Conservation (phyloP, 2,797 vertebrate species). For the Sphaeramia orbicularis region DNA sequence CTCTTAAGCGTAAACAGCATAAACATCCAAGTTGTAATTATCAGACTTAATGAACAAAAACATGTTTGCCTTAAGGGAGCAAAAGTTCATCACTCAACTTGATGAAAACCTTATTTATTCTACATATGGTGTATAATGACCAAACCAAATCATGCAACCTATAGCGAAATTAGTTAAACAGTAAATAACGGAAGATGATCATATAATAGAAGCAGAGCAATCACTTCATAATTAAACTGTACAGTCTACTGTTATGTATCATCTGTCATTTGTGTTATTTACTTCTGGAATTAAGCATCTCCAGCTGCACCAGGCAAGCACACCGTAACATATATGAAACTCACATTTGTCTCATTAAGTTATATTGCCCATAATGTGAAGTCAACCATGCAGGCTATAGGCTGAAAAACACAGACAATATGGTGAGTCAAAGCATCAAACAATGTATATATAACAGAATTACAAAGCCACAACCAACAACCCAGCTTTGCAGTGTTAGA, state of each 20-base stretch:
- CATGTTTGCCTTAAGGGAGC: too few species aligned
- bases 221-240: too few species aligned
- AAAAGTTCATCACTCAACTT: too few species aligned
- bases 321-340: conserved; percentile 16
- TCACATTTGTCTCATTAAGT: conserved; percentile 29
- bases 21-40: too few species aligned
- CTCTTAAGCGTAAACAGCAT: too few species aligned
- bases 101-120: too few species aligned
- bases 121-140: too few species aligned
- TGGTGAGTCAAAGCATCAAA: conserved; percentile 2
- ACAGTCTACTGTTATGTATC: neutral
- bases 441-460: conserved; percentile 15
- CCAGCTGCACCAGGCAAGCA: conserved; percentile 20
- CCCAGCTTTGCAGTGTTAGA: conserved; percentile 10
- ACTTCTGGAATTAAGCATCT: neutral
- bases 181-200: too few species aligned
- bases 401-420: conserved; percentile 26
- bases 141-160: too few species aligned
- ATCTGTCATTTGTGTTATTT: neutral
- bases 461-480: conserved; percentile 3
- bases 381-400: conserved; percentile 9
- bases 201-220: too few species aligned
- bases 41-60: too few species aligned
- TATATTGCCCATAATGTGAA: conserved; percentile 25
- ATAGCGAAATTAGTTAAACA: too few species aligned